A percentile compares a stretch with the other conserved stretches of the same genome.
These are phyloP conservation scores for Remorina albescens DNA, from an alignment of 2,797 vertebrate genomes.

Conservation along the genomic window DNA sequence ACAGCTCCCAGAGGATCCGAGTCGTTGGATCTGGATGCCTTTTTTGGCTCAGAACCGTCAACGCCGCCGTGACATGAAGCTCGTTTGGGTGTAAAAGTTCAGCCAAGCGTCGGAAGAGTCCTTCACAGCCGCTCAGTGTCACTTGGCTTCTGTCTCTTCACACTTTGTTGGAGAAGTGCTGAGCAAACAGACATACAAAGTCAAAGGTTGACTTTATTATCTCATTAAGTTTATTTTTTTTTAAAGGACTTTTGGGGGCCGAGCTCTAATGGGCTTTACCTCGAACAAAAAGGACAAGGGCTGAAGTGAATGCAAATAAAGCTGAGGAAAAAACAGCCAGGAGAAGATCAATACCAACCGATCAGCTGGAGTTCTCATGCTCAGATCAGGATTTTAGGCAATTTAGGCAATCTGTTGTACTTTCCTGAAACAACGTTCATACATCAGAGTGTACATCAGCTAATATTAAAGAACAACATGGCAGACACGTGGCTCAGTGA, in stretches of 20 bases:
- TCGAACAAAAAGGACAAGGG: conserved; percentile 14
- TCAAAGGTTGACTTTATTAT: conserved; percentile 41
- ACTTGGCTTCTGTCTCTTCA: conserved; percentile 28
- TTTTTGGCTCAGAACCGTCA: conserved; percentile 43
- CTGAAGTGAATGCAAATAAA: background rate
- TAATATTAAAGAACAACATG: too few relatives aligned
- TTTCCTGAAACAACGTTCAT: too few relatives aligned
- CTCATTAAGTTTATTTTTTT: conserved; percentile 35
- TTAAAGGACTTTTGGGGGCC: conserved; percentile 35
- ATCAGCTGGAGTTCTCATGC: too few relatives aligned
- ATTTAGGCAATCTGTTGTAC: too few relatives aligned
- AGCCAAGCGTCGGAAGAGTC: conserved; percentile 35
- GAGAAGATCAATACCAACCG: too few relatives aligned
- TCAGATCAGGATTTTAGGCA: too few relatives aligned
- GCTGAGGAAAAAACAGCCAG: background rate
- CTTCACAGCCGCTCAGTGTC: conserved; percentile 44
- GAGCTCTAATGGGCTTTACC: conserved; percentile 3
- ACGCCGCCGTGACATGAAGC: background rate
- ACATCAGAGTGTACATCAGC: too few relatives aligned
- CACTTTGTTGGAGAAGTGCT: conserved; percentile 45
- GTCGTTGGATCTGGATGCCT: conserved; percentile 22
- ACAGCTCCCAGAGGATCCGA: conserved; percentile 11
- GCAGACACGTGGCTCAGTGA: too few relatives aligned
- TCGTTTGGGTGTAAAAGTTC: conserved; percentile 29
- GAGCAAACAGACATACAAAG: conserved; percentile 22